A percentile compares a stretch with the other conserved stretches of the same genome.
Evolutionary conservation across 2,888 invertebrate species (phyloP).

Genomic region (Pristionchus japonicus): DNA sequence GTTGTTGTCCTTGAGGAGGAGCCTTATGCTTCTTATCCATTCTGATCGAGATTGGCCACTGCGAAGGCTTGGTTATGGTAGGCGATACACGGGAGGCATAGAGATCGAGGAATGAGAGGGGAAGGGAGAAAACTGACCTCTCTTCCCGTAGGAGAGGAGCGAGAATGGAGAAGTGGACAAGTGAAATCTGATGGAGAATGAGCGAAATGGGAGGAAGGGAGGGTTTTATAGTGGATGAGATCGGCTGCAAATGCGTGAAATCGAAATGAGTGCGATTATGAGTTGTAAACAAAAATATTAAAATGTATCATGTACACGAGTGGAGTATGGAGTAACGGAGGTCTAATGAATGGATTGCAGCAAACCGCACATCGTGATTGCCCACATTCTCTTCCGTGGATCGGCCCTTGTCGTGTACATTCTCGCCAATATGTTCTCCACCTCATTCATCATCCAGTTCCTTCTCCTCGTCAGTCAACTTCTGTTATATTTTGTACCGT

Average conservation of each 20-base stretch:
- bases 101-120: not conserved
- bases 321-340: too few relatives aligned
- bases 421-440: slow-evolving; percentile 89
- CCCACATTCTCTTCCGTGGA: slow-evolving; percentile 84
- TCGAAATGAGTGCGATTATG: not conserved
- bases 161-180: not conserved
- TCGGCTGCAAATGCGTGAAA: not conserved
- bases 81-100: not conserved
- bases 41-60: not conserved
- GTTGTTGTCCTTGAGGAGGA: not conserved
- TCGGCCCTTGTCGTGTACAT: slow-evolving; percentile 88
- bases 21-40: not conserved
- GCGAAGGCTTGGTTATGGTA: not conserved
- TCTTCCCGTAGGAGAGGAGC: not conserved
- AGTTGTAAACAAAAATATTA: too few relatives aligned
- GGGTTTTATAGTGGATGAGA: not conserved
- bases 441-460: slow-evolving; percentile 95
- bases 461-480: slow-evolving; percentile 83
- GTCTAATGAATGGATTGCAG: slow-evolving; percentile 49
- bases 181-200: not conserved
- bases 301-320: too few relatives aligned
- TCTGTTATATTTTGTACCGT: too few relatives aligned
- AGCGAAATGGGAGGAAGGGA: not conserved
- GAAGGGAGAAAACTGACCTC: not conserved
- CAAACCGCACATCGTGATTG: slow-evolving; percentile 69